Percentiles rank a stretch among this genome's conserved stretches.
These are phyloP conservation scores for Conus ventricosus DNA, from an alignment of 1,140 invertebrate genomes.

Conservation along the genomic window DNA sequence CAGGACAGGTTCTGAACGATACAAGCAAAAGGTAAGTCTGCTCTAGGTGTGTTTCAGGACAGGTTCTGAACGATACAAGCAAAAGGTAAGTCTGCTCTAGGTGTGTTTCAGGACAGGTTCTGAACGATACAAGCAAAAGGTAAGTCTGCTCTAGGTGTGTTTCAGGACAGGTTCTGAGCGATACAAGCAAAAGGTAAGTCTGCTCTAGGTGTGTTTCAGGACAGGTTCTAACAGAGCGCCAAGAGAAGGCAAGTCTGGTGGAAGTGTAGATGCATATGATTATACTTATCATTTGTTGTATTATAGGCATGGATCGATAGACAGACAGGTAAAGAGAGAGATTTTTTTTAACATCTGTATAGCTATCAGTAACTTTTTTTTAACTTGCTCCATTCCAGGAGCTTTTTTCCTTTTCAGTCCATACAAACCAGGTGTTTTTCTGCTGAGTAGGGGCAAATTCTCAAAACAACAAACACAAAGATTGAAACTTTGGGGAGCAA, in stretches of 20 bases:
- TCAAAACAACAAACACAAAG: too few relatives aligned
- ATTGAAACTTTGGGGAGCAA: too few relatives aligned
- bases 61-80: conserved; percentile 73
- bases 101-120: conserved; percentile 49
- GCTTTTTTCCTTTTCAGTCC: too few relatives aligned
- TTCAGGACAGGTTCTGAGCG: conserved; percentile 69
- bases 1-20: conserved; percentile 71
- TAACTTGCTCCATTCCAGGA: too few relatives aligned
- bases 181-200: conserved; percentile 72
- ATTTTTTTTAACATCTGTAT: too few relatives aligned
- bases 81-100: conserved; percentile 74
- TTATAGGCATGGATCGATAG: too few relatives aligned
- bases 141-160: conserved; percentile 72
- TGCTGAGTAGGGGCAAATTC: too few relatives aligned
- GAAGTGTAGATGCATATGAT: conserved; percentile 72
- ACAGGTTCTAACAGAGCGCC: conserved; percentile 65
- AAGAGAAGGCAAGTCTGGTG: conserved; percentile 66
- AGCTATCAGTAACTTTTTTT: too few relatives aligned
- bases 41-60: conserved; percentile 52
- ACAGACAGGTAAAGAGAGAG: too few relatives aligned
- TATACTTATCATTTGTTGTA: too few relatives aligned
- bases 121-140: conserved; percentile 73
- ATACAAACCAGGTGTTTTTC: too few relatives aligned
- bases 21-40: conserved; percentile 73
- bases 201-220: conserved; percentile 67